These are phyloP conservation scores for Scotopteryx bipunctaria DNA, from an alignment of 2,888 invertebrate species.

Conservation along the genomic window DNA sequence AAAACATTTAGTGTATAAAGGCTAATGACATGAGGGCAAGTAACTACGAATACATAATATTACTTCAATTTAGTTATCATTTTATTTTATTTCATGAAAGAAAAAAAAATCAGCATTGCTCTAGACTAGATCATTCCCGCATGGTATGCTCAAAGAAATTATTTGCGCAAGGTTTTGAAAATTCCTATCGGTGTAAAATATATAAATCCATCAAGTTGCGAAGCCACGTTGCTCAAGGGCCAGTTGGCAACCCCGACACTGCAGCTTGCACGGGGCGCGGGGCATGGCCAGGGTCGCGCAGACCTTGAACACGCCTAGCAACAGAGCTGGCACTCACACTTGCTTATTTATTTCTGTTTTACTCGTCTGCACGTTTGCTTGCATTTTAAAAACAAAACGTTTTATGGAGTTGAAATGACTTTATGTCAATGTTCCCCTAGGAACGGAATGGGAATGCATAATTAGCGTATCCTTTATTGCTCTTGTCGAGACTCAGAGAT, in stretches of 20 bases:
- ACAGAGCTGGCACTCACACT: conserved; percentile 64
- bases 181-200: too few relatives aligned
- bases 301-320: conserved; percentile 80
- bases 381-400: conserved; percentile 66
- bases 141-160: too few relatives aligned
- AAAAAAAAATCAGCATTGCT: too few relatives aligned
- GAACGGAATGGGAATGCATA: conserved; percentile 39
- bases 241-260: conserved; percentile 37
- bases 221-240: too few relatives aligned
- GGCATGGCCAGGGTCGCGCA: conserved; percentile 69
- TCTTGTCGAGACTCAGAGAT: neutral
- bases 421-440: conserved; percentile 47
- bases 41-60: too few relatives aligned
- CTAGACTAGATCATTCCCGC: too few relatives aligned
- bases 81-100: too few relatives aligned
- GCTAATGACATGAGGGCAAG: too few relatives aligned
- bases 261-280: conserved; percentile 59
- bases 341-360: conserved; percentile 73
- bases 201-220: too few relatives aligned
- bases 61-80: too few relatives aligned
- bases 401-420: conserved; percentile 65
- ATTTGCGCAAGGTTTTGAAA: neutral
- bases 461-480: conserved; percentile 45
- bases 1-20: too few relatives aligned
- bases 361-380: conserved; percentile 70